Percentiles rank a stretch among this genome's conserved stretches.
Evolutionary conservation across 1,140 invertebrate genomes (phyloP).

Genomic region (Proales similis): DNA sequence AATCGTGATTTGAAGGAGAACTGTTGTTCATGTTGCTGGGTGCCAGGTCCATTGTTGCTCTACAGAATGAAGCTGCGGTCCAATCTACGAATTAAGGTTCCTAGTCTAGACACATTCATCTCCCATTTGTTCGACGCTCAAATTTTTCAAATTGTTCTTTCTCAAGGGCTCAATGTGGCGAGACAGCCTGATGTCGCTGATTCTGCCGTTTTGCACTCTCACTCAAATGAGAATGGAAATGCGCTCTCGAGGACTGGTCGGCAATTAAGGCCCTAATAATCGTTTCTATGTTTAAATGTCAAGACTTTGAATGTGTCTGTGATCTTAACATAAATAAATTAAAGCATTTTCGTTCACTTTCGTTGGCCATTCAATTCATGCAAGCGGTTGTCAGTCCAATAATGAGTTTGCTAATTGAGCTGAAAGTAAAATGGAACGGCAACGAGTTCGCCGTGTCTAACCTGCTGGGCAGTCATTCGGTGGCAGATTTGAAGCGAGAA

Average conservation of each 20-base stretch:
- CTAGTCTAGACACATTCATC: no score
- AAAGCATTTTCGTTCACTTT: no score
- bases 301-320: no score
- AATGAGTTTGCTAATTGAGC: constrained; percentile 25
- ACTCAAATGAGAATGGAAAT: constrained; percentile 34
- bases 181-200: constrained; percentile 20
- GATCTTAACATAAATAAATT: no score
- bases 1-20: constrained; percentile 34
- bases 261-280: background rate
- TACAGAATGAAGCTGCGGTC: constrained; percentile 35
- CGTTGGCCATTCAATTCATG: no score
- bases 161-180: constrained; percentile 30
- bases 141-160: background rate
- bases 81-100: constrained; percentile 35
- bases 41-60: constrained; percentile 20
- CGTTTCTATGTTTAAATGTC: no score
- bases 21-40: constrained; percentile 27
- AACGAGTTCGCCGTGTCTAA: constrained; percentile 70
- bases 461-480: constrained; percentile 55
- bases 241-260: constrained; percentile 2
- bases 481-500: constrained; percentile 60
- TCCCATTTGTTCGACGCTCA: no score
- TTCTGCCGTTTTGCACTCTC: constrained; percentile 17
- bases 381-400: no score
- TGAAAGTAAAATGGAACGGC: constrained; percentile 75